phyloP scores from a whole-genome alignment of 2,113 vertebrate species.

The Pimephales promelas region DNA sequence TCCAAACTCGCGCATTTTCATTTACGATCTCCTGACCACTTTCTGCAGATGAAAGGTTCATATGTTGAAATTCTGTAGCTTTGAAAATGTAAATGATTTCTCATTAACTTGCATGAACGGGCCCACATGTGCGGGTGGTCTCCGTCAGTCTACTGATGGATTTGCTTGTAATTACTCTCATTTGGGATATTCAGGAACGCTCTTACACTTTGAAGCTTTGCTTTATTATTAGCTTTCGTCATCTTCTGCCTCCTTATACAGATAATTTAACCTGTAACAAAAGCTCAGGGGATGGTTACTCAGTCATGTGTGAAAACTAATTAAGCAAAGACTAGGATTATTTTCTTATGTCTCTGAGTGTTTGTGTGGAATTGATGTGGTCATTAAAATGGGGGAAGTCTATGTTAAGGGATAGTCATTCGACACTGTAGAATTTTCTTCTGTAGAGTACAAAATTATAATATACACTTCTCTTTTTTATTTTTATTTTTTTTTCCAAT shows the following conservation, averaged over 20 bases:
- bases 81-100: constrained; percentile 35
- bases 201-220: constrained; percentile 7
- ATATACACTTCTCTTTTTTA: neutral
- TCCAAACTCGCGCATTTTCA: neutral
- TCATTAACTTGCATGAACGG: neutral
- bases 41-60: constrained; percentile 2
- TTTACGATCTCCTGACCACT: neutral
- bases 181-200: constrained; percentile 22
- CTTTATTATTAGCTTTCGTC: constrained; percentile 44
- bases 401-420: neutral
- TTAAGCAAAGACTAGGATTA: constrained; percentile 51
- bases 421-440: neutral
- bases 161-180: constrained; percentile 41
- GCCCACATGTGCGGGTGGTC: neutral
- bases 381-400: neutral
- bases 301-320: constrained; percentile 52
- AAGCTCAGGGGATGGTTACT: constrained; percentile 49
- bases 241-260: constrained; percentile 21
- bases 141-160: neutral
- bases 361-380: neutral
- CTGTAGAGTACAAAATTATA: neutral
- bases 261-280: constrained; percentile 51
- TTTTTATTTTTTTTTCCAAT: too few relatives aligned
- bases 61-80: neutral
- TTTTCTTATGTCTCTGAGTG: constrained; percentile 17